phyloP scores from a whole-genome alignment of 2,797 vertebrate genomes.

The Netta rufina region DNA sequence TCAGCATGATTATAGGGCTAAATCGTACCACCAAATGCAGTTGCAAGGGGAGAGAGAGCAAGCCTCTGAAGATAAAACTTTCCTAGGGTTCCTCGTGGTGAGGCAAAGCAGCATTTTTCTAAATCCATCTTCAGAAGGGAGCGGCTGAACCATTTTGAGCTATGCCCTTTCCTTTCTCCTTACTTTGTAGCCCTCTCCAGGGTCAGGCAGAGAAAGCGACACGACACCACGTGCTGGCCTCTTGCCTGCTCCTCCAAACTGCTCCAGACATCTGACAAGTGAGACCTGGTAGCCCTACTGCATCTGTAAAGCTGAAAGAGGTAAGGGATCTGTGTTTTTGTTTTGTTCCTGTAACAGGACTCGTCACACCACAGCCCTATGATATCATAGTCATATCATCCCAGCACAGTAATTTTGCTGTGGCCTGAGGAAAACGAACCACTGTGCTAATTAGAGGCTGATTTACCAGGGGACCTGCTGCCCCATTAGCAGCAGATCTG shows the following conservation, averaged over 20 bases:
- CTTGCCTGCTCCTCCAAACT: neutral
- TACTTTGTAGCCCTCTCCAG: neutral
- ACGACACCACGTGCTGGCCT: neutral
- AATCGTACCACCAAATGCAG: neutral
- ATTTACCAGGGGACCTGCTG: neutral
- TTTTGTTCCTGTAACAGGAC: neutral
- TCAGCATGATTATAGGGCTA: neutral
- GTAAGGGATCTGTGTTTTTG: neutral
- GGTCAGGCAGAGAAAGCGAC: neutral
- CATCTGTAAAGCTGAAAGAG: neutral
- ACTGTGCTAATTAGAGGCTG: slow-evolving; percentile 5
- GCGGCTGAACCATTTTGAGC: neutral
- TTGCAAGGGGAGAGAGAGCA: neutral
- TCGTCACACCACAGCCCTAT: neutral
- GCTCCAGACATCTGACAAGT: neutral
- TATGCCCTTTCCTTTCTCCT: neutral
- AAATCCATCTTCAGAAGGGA: neutral
- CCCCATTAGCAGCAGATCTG: neutral
- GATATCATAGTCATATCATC: slow-evolving; percentile 29
- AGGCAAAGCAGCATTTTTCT: neutral
- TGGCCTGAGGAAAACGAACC: neutral
- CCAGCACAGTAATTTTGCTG: neutral
- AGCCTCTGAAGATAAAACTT: neutral
- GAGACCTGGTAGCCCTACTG: neutral
- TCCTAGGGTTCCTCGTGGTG: neutral